Evolutionary conservation across 2,113 vertebrate genomes (phyloP), one percentile per base, ranked within the genome.

Genomic region (Spheniscus mendiculus): DNA sequence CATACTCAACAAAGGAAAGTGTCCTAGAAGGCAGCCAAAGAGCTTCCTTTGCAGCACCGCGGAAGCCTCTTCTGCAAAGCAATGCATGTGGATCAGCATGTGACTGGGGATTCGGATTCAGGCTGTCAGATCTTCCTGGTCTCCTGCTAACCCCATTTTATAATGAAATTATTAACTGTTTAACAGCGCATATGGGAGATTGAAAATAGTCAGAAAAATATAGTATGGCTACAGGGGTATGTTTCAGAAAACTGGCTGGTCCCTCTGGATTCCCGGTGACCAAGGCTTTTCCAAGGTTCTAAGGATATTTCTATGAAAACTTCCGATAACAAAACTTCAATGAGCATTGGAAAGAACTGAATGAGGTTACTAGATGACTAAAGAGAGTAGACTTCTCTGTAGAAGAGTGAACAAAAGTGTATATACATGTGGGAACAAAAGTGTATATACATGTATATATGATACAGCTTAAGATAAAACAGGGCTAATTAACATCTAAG

Each of bases 1-100:
- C 88, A 98, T 98, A 97, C 97, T 96, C 96, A 98, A 98, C 87
- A 96, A 95, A 93, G 77, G 21, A 90, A 88, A 90, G 45, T 89
- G 87, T 91, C 74, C 76, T 89, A 72, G 42, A 92, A 94, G 87
- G 67, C 84, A 90, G 70, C n/a, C 26, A 87, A 66, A 69, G 65
- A 10, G 3, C 80, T 76, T 5, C 2, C 38, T 81, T 22, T 42
- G 67, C 56, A 78, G 72, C 45, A 44, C 72, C 32, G n/a, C 87
- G 89, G 74, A 72, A 91, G 56, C 25, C 29, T 59, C 71, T 83
- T 93, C 82, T 83, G 69, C 83, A 88, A 92, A 85, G 34, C 63
- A 70, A 44, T 2, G 45, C 5, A 6, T 79, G 67, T 58, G 87
- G 87, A 94, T 94, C 83, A 72, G 70, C 83, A 96, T 91, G 79